Base-by-base conservation (phyloP, 2,888 invertebrate genomes). In the Synergus japonicus region DNA sequence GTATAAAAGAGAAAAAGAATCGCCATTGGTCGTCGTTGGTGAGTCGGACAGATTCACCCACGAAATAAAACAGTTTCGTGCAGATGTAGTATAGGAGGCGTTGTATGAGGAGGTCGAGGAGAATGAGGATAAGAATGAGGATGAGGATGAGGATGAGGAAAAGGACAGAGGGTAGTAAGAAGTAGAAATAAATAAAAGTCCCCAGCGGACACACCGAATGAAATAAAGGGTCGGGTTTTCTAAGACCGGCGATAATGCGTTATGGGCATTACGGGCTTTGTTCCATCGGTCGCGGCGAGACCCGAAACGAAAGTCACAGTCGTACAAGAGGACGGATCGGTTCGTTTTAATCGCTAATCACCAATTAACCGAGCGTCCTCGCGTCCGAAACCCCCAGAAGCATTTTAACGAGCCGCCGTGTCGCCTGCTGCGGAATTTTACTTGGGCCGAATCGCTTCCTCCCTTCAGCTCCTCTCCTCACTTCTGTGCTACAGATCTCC, bases 331-430 rank as follows among this genome's bases (percentile, higher is more conserved):
- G 85, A 89, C 85, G 86, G 87, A 89, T 89, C 89, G 90, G 88
- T 91, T 91, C 89, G 91, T 92, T 92, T 92, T 92, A 92, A 92
- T 92, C 91, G 91, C 91, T 92, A 92, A 92, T 92, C 92, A 91
- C 92, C 92, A 92, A 92, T 92, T 92, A 92, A 91, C 91, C 89
- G 86, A 84, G 87, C 89, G 89, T 91, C 90, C 89, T 84, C 88
- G 89, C 88, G 89, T 87, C 91, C 91, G 86, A 92, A 92, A 91
- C 89, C 89, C 90, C 89, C 91, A 91, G 90, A 92, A 92, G 91
- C 91, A 92, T 92, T 92, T 92, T 92, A 92, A 92, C 92, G 92
- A 92, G 91, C 91, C 91, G 91, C 91, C 88, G 89, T 91, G 92
- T 91, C 91, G 90, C 87, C 85, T 83, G 85, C 76, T 83, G 88